Percentiles rank a stretch among this genome's conserved stretches.
phyloP scores from a whole-genome alignment of 2,113 vertebrate species.

The Carollia perspicillata region DNA sequence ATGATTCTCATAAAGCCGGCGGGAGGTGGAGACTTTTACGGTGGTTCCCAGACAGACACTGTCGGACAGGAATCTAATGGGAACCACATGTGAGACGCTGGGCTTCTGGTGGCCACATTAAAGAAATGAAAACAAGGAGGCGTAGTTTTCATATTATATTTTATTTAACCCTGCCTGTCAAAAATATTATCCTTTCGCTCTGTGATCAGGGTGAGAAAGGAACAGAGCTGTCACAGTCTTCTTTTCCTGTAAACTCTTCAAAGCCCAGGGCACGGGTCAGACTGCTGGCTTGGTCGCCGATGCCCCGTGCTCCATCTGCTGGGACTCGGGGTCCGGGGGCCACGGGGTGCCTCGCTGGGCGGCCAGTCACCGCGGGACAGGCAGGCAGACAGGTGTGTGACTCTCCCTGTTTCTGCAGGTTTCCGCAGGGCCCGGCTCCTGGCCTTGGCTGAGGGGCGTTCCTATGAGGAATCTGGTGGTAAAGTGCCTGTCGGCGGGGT shows the following conservation, averaged over 20 bases:
- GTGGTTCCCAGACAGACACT: background rate
- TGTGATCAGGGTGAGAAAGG: background rate
- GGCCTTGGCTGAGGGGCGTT: background rate
- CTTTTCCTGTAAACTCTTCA: background rate
- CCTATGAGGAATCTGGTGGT: background rate
- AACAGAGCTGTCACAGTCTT: background rate
- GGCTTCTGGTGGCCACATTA: background rate
- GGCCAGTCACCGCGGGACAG: rapidly evolving
- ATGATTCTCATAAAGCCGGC: background rate
- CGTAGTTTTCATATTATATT: background rate
- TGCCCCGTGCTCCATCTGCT: background rate
- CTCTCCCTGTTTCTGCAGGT: background rate
- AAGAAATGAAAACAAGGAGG: background rate
- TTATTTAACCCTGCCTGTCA: background rate
- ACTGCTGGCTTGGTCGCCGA: background rate
- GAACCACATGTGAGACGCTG: background rate
- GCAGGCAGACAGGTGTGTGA: too few relatives aligned
- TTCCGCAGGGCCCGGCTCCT: background rate
- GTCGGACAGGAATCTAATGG: background rate
- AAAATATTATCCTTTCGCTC: background rate
- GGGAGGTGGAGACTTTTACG: background rate
- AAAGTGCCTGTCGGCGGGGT: background rate
- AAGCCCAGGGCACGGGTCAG: background rate
- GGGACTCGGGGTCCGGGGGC: background rate
- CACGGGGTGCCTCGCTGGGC: background rate